A percentile compares a stretch with the other conserved stretches of the same genome.
Conservation (phyloP, 1,140 invertebrate species). For the Euschistus heros region DNA sequence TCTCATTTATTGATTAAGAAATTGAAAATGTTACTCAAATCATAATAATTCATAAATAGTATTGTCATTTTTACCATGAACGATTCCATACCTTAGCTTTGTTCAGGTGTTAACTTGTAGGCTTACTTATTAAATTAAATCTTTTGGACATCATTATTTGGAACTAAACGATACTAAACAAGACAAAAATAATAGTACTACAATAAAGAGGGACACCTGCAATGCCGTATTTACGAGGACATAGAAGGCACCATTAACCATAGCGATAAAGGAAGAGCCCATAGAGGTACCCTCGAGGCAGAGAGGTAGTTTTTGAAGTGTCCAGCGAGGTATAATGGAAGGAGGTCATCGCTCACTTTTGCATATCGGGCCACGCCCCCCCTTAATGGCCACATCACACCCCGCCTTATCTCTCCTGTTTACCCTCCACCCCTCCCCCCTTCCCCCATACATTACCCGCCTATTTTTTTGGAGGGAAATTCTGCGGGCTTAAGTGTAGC, state of each 20-base stretch:
- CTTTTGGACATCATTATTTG: too few relatives aligned
- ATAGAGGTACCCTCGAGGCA: background rate
- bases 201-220: background rate
- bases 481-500: background rate
- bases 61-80: too few relatives aligned
- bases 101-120: too few relatives aligned
- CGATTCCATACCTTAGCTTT: too few relatives aligned
- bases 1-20: too few relatives aligned
- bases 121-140: too few relatives aligned
- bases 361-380: slow-evolving; percentile 1
- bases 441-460: background rate
- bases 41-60: too few relatives aligned
- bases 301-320: background rate
- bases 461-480: slow-evolving; percentile 3
- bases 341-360: slow-evolving; percentile 12
- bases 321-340: background rate
- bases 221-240: too few relatives aligned
- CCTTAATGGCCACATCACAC: too few relatives aligned
- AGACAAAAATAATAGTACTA: too few relatives aligned
- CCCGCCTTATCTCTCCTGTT: background rate
- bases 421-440: background rate
- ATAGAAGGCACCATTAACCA: background rate
- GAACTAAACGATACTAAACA: too few relatives aligned
- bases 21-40: too few relatives aligned
- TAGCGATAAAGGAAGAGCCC: background rate